These are phyloP conservation scores for Mimumesa dahlbomi DNA, from an alignment of 2,888 invertebrate species.

Conservation along the genomic window DNA sequence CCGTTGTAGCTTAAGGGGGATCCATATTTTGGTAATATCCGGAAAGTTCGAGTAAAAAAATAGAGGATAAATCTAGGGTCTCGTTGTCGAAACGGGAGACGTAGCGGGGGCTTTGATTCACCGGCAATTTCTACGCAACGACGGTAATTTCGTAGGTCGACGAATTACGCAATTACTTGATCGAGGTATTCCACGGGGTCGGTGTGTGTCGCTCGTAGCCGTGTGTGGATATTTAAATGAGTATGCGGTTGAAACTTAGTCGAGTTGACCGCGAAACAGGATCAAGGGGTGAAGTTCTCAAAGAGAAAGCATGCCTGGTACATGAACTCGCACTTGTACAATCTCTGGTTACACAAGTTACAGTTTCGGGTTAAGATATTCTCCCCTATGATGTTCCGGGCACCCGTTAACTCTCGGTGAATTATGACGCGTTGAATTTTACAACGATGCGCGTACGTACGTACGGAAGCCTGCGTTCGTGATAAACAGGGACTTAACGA, in stretches of 20 bases:
- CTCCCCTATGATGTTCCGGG: constrained; percentile 1
- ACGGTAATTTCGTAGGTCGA: too few relatives aligned
- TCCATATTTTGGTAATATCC: too few relatives aligned
- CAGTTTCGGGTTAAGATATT: constrained; percentile 41
- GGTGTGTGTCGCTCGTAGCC: constrained; percentile 21
- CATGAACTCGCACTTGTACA: constrained; percentile 27
- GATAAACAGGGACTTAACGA: too few relatives aligned
- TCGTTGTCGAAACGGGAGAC: too few relatives aligned
- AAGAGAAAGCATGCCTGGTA: constrained; percentile 30
- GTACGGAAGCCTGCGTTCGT: too few relatives aligned
- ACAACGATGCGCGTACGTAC: constrained; percentile 11
- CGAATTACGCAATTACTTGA: too few relatives aligned
- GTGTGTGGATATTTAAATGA: constrained; percentile 54
- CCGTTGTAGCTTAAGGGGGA: too few relatives aligned
- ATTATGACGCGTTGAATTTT: constrained; percentile 16
- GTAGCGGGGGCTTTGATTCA: too few relatives aligned
- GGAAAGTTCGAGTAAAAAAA: too few relatives aligned
- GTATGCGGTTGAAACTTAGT: constrained; percentile 48
- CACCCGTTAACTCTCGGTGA: constrained; percentile 28
- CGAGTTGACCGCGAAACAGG: constrained; percentile 53
- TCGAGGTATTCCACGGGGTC: too few relatives aligned
- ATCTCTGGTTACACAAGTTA: constrained; percentile 41
- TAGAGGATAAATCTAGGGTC: too few relatives aligned
- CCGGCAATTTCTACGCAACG: too few relatives aligned
- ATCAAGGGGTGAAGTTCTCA: constrained; percentile 56